Evolutionary conservation across 2,888 invertebrate species (phyloP).

Genomic region (Pecten maximus): DNA sequence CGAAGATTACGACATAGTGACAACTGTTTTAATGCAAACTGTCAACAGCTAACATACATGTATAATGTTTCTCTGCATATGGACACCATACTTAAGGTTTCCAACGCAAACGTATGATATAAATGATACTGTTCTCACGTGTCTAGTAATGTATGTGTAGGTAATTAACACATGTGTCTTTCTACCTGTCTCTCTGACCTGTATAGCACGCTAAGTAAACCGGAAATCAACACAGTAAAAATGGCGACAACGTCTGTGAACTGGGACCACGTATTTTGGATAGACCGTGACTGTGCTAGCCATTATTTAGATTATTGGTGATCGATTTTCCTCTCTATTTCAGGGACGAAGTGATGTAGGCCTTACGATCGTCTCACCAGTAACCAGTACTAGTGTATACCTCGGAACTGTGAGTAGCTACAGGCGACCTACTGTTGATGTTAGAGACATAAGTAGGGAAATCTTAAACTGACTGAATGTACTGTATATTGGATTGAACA

Average conservation of each 20-base stretch:
- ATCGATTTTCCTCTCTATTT: conserved; percentile 28
- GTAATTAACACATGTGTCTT: background rate
- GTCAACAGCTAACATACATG: too few species aligned
- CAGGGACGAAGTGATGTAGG: background rate
- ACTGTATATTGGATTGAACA: background rate
- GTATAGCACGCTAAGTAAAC: conserved; percentile 18
- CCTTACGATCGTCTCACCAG: background rate
- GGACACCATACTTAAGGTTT: too few species aligned
- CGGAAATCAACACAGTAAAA: background rate
- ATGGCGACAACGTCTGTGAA: background rate
- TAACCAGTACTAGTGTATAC: background rate
- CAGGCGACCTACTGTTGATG: background rate
- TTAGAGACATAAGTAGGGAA: background rate
- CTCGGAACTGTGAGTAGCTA: background rate
- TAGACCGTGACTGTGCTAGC: background rate
- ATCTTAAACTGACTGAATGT: background rate
- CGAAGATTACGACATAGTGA: background rate
- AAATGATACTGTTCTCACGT: too few species aligned
- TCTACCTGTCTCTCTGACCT: background rate
- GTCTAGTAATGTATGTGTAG: background rate
- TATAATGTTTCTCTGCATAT: too few species aligned
- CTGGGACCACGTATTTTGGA: background rate
- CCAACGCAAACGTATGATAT: too few species aligned
- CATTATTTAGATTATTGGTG: conserved; percentile 17
- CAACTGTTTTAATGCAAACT: background rate